A percentile compares a stretch with the other conserved stretches of the same genome.
phyloP scores from a whole-genome alignment of 2,888 invertebrate species.

The Ennomos fuscantarius region DNA sequence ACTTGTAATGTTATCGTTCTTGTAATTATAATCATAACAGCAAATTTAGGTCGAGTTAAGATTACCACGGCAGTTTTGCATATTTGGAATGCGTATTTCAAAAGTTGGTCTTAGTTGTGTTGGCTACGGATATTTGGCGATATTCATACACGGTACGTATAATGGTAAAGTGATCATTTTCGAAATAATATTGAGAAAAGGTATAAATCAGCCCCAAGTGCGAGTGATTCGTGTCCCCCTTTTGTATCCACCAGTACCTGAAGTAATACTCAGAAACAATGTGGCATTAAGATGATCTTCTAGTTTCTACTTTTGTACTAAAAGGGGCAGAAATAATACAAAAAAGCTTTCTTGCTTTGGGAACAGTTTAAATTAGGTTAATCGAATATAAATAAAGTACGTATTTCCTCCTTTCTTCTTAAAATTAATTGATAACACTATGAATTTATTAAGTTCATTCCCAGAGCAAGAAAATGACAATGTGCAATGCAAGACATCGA shows the following conservation, averaged over 20 bases:
- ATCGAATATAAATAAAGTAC: too few relatives aligned
- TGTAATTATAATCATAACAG: not conserved
- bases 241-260: conserved; percentile 95
- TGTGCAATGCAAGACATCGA: conserved; percentile 66
- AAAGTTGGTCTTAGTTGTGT: too few relatives aligned
- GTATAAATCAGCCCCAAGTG: conserved; percentile 31
- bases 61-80: too few relatives aligned
- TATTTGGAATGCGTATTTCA: too few relatives aligned
- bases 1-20: not conserved
- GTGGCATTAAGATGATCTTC: conserved; percentile 71
- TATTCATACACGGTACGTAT: too few relatives aligned
- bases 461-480: conserved; percentile 40
- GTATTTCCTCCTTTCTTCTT: too few relatives aligned
- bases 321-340: conserved; percentile 35
- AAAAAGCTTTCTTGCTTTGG: conserved; percentile 41
- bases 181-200: not conserved
- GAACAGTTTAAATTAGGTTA: conserved; percentile 18
- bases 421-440: not conserved
- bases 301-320: conserved; percentile 60
- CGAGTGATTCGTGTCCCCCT: conserved; percentile 51
- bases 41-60: not conserved
- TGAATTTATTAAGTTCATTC: conserved; percentile 7
- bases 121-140: too few relatives aligned
- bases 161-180: too few relatives aligned
- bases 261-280: conserved; percentile 98